Evolutionary conservation across 2,888 invertebrate genomes (phyloP).

Genomic region (Luperina testacea): DNA sequence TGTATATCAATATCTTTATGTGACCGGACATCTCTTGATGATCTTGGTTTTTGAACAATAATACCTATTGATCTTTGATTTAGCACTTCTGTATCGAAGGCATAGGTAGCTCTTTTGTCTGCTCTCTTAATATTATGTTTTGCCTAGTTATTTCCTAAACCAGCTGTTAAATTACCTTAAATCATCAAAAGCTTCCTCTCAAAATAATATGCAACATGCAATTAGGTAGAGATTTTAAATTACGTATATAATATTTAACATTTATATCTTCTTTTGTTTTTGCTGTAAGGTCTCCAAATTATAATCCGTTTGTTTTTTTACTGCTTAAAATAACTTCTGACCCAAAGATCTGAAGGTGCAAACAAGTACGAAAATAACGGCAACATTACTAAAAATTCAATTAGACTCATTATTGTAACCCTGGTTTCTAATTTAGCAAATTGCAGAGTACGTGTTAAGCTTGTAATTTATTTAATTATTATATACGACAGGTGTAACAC

Average conservation of each 20-base stretch:
- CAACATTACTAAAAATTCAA: constrained; percentile 22
- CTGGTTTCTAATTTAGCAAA: constrained; percentile 26
- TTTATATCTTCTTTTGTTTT: background rate
- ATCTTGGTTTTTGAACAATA: background rate
- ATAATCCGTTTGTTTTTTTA: background rate
- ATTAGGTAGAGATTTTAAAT: background rate
- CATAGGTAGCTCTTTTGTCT: background rate
- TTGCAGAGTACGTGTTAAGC: background rate
- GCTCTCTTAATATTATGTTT: background rate
- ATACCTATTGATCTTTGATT: background rate
- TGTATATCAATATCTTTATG: constrained; percentile 22
- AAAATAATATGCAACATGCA: constrained; percentile 6
- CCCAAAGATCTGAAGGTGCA: constrained; percentile 18
- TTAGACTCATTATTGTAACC: constrained; percentile 13
- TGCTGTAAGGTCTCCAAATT: background rate
- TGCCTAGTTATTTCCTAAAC: background rate
- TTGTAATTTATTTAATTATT: constrained; percentile 24
- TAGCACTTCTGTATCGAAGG: background rate
- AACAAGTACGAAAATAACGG: constrained; percentile 31
- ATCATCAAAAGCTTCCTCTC: background rate
- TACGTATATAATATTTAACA: background rate
- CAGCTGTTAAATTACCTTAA: background rate
- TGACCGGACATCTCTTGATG: background rate
- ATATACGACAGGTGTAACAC: background rate
- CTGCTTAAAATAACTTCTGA: background rate